Percentiles rank a stretch among this genome's conserved stretches.
These are phyloP conservation scores for Clamator glandarius DNA, from an alignment of 2,797 vertebrate species.

Conservation along the genomic window DNA sequence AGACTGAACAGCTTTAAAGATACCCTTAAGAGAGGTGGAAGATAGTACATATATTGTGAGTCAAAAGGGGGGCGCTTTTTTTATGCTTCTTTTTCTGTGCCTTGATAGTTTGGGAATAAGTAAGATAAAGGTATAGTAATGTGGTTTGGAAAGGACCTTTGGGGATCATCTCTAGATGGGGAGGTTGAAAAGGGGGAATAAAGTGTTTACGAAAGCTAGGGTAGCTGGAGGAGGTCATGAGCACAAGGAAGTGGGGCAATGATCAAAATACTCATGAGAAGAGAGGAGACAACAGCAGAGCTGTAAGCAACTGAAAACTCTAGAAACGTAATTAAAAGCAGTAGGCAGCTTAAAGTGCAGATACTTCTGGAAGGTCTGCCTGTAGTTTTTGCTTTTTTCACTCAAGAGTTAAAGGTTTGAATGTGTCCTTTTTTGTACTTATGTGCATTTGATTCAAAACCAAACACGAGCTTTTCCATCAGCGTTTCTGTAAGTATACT, in stretches of 20 bases:
- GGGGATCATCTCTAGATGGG: neutral
- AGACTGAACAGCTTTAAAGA: neutral
- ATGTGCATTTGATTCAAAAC: neutral
- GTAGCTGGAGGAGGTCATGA: neutral
- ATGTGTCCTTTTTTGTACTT: neutral
- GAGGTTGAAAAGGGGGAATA: neutral
- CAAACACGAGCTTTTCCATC: neutral
- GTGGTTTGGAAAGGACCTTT: neutral
- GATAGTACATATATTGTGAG: neutral
- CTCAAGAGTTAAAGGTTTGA: neutral
- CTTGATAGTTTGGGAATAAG: neutral
- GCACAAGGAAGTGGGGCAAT: no score
- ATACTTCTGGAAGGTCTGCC: neutral
- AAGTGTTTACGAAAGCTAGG: neutral
- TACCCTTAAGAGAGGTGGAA: neutral
- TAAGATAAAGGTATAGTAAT: neutral
- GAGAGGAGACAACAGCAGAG: neutral
- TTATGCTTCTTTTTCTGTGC: neutral
- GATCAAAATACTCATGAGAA: neutral
- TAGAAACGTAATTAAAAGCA: neutral
- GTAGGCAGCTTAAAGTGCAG: neutral
- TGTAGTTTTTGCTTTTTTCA: neutral
- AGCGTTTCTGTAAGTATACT: neutral
- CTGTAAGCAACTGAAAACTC: neutral
- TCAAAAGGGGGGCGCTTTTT: neutral